Conservation (phyloP, 2,888 invertebrate species). For the Bembecia ichneumoniformis region DNA sequence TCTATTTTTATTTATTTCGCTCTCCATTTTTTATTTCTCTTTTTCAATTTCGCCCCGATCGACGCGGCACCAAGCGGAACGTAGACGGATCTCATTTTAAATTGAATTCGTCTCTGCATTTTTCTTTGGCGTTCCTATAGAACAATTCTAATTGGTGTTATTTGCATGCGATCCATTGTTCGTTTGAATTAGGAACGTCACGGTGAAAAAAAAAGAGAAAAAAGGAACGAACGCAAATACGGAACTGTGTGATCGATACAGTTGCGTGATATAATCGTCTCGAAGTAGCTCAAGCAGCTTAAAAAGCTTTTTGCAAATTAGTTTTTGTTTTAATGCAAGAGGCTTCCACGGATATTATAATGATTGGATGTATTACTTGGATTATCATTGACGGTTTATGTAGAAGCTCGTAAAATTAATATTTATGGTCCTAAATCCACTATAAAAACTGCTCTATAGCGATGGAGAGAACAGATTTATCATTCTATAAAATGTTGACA, state of each 20-base stretch:
- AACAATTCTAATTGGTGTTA: conserved; percentile 63
- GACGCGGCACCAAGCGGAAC: conserved; percentile 60
- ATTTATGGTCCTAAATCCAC: not conserved
- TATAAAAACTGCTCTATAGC: too few species aligned
- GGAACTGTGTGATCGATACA: conserved; percentile 37
- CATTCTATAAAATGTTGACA: too few species aligned
- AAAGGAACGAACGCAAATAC: conserved; percentile 21
- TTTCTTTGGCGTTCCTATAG: conserved; percentile 43
- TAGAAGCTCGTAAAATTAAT: not conserved
- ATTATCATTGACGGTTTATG: not conserved
- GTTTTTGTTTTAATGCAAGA: conserved; percentile 7
- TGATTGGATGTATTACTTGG: not conserved
- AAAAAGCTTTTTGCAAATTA: conserved; percentile 55
- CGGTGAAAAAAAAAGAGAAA: conserved; percentile 20
- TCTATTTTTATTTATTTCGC: conserved; percentile 71
- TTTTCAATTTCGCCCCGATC: conserved; percentile 67
- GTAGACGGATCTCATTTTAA: conserved; percentile 68
- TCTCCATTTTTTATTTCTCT: conserved; percentile 43
- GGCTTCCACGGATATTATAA: not conserved
- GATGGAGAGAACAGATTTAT: too few species aligned
- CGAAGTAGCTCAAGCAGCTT: conserved; percentile 31
- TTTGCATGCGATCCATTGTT: conserved; percentile 60
- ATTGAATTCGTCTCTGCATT: conserved; percentile 63
- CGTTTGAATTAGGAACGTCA: conserved; percentile 38
- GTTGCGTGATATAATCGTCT: conserved; percentile 47